Evolutionary conservation across 92 coral and sea anemone genomes (phyloP).

Genomic region (Anthopleura xanthogrammica): DNA sequence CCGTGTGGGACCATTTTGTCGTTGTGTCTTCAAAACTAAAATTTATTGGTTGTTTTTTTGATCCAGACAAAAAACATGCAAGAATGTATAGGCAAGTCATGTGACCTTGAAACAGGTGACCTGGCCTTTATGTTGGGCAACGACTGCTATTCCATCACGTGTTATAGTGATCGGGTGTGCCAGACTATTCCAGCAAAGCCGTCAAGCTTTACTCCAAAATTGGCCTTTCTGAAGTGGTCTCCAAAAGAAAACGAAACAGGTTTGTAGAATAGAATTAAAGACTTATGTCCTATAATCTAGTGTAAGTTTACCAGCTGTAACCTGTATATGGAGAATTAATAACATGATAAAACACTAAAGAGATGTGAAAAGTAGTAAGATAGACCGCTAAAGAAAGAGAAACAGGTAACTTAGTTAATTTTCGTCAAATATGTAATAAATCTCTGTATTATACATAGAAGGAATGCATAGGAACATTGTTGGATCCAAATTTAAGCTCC

Average conservation of each 20-base stretch:
- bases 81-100: constrained; percentile 94
- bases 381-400: too few relatives aligned
- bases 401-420: too few relatives aligned
- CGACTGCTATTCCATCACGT: constrained; percentile 80
- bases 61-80: constrained; percentile 84
- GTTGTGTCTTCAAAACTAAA: background rate
- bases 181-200: constrained; percentile 96
- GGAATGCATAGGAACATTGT: too few relatives aligned
- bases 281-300: too few relatives aligned
- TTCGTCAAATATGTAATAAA: too few relatives aligned
- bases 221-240: constrained; percentile 96
- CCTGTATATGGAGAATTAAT: too few relatives aligned
- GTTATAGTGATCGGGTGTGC: constrained; percentile 85
- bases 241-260: constrained; percentile 95
- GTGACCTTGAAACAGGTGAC: constrained; percentile 91
- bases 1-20: too few relatives aligned
- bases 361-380: too few relatives aligned
- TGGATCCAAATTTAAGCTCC: too few relatives aligned
- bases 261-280: constrained; percentile 15
- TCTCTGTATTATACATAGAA: too few relatives aligned
- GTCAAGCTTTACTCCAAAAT: constrained; percentile 70
- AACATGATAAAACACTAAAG: too few relatives aligned
- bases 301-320: too few relatives aligned
- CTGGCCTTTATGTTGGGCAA: constrained; percentile 88
- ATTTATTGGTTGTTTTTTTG: background rate